Base-by-base conservation (phyloP, 1,140 invertebrate genomes). In the Pseudomyrmex concolor region DNA sequence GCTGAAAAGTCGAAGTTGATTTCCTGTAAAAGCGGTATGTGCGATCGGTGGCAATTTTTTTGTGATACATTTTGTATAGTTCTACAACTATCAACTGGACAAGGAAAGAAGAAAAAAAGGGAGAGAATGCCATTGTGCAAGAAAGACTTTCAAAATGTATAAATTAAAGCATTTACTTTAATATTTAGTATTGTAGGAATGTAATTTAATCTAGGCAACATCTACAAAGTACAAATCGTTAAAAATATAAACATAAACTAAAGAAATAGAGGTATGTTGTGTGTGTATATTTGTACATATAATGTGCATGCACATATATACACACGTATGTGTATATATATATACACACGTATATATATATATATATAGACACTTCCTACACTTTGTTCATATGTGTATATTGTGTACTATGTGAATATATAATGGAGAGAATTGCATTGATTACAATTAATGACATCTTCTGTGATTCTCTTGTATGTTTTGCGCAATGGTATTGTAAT, bases 181-280 rank as follows among this genome's bases (percentile, higher is more conserved):
- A 45, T 60, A 83, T 72, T 86, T 78, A 72, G 82, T 86, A 84
- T 62, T 15, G n/a, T 83, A 77, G 70, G 51, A 13, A 83, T 48
- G 9, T 51, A 34, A 34, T 34, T 34, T 77, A 72, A 86, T 83
- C 60, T 86, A 51, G 48, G n/a, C 54, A 86, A 83, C 64, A 60
- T 72, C 57, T 73, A 63, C 68, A 73, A 78, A 80, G 73, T 86
- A 84, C 81, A 87, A 86, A 87, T 73, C 82, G 70, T 80, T 55
- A 84, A 70, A 84, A 74, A 70, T 25, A 68, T 55, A 84, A 70
- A 84, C 74, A 70, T 25, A 68, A 51, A 54, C 5, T 55, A 50
- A 84, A 74, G 62, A 70, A 80, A 60, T 77, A 74, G 34, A 34
- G 34, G 34, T 34, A 34, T 34, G 34, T 34, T 5, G 34, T 34